phyloP scores from a whole-genome alignment of 2,888 invertebrate species.

The Lymantria dispar region DNA sequence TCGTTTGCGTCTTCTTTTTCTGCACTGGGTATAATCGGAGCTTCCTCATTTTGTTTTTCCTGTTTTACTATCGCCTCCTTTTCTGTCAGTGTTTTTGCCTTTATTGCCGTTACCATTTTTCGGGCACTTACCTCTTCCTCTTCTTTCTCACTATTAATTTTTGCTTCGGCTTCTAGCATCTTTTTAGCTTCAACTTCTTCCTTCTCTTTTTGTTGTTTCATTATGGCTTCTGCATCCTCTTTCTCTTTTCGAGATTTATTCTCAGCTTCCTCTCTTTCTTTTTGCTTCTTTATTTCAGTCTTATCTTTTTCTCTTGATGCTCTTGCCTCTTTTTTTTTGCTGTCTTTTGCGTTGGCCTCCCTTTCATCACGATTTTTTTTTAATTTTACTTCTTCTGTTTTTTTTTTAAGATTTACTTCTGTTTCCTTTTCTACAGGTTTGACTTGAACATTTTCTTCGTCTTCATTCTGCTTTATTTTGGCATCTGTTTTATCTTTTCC shows the following conservation, averaged over 20 bases:
- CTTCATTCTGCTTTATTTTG: background rate
- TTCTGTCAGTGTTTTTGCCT: no score
- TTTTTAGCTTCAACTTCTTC: background rate
- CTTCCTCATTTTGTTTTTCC: background rate
- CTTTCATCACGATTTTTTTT: background rate
- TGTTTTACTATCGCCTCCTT: background rate
- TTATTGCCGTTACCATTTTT: background rate
- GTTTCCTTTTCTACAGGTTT: background rate
- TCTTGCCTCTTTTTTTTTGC: background rate
- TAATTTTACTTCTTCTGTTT: background rate
- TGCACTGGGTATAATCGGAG: background rate
- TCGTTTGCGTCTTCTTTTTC: background rate
- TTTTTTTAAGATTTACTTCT: conserved; percentile 11
- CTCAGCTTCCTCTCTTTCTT: conserved; percentile 3
- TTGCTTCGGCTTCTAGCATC: background rate
- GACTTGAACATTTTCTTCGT: no score
- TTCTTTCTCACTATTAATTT: conserved; percentile 1
- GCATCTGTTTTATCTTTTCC: conserved; percentile 15
- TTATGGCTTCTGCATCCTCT: conserved; percentile 5
- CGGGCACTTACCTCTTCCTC: background rate
- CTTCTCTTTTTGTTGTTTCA: conserved; percentile 7
- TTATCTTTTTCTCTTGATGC: background rate
- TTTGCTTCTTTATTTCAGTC: background rate
- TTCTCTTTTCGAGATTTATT: background rate
- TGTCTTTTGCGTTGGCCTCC: conserved; percentile 3